phyloP scores from a whole-genome alignment of 2,113 vertebrate species.

The Leucopsar rothschildi region DNA sequence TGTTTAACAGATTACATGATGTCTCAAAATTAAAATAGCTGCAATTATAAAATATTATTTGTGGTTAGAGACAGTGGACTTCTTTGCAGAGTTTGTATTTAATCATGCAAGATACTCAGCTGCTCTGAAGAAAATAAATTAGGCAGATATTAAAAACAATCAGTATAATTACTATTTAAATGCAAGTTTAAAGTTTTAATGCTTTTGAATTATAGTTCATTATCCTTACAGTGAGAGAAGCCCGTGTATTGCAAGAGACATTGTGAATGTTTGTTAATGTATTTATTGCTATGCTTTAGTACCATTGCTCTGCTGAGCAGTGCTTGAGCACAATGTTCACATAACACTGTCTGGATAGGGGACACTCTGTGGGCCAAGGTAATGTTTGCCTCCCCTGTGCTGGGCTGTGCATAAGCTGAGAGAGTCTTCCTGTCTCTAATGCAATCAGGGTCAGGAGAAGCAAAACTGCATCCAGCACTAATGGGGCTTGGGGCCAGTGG shows the following conservation, averaged over 20 bases:
- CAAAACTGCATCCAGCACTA: neutral
- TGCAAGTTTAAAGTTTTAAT: slow-evolving; percentile 7
- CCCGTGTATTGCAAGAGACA: neutral
- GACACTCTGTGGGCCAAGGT: rapidly evolving
- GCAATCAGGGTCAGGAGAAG: neutral
- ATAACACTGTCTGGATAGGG: neutral
- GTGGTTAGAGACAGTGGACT: neutral
- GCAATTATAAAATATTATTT: slow-evolving; percentile 41
- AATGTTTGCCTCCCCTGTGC: neutral
- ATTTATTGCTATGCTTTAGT: neutral
- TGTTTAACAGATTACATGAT: slow-evolving; percentile 32
- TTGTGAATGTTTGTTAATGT: neutral
- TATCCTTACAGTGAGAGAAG: neutral
- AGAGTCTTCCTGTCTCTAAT: neutral
- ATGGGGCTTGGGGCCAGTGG: neutral
- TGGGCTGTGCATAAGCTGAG: neutral
- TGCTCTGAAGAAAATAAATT: slow-evolving; percentile 1
- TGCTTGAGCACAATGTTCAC: neutral
- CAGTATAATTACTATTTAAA: slow-evolving; percentile 35
- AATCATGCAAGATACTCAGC: slow-evolving; percentile 5
- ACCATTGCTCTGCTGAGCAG: neutral
- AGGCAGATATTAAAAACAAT: slow-evolving; percentile 18
- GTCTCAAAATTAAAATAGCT: slow-evolving; percentile 43
- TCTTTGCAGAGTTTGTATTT: slow-evolving; percentile 6
- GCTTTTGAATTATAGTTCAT: slow-evolving; percentile 29